Percentiles rank a stretch among this genome's conserved stretches.
phyloP scores from a whole-genome alignment of 2,797 vertebrate species.

The Urophycis tenuis region DNA sequence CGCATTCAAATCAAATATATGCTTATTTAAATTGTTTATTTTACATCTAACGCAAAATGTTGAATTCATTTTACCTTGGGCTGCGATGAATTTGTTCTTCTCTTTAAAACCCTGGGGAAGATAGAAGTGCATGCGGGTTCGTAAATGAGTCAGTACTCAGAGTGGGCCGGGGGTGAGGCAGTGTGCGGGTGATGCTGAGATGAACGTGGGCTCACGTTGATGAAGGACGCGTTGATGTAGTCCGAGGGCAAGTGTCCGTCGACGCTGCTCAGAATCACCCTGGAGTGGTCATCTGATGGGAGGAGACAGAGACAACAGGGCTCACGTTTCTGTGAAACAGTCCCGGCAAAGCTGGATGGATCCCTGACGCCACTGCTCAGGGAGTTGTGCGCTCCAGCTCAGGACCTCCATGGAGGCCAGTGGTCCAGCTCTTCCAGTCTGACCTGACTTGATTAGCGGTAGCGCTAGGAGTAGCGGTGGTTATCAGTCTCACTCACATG shows the following conservation, averaged over 20 bases:
- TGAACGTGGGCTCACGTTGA: conserved; percentile 81
- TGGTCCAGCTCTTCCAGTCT: no score
- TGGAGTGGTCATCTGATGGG: conserved; percentile 85
- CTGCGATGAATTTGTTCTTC: conserved; percentile 94
- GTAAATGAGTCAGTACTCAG: not conserved
- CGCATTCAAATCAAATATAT: not conserved
- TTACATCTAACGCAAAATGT: no score
- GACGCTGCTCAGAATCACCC: conserved; percentile 77
- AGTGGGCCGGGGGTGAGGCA: no score
- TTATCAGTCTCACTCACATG: conserved; percentile 76
- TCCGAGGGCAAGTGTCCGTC: conserved; percentile 81
- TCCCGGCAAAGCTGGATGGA: no score
- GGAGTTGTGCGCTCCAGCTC: not conserved
- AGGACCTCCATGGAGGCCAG: not conserved
- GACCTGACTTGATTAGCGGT: not conserved
- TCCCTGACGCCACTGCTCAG: not conserved
- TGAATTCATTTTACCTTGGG: conserved; percentile 79
- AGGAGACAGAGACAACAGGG: conserved; percentile 23
- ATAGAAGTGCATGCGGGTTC: not conserved
- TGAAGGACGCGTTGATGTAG: conserved; percentile 94
- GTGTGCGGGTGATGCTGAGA: not conserved
- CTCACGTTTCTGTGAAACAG: not conserved
- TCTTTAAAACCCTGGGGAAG: conserved; percentile 85
- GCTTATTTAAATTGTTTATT: not conserved
- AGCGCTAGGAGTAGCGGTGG: not conserved